These are phyloP conservation scores for Theropithecus gelada DNA, from an alignment of 2,113 vertebrate species.

Conservation along the genomic window DNA sequence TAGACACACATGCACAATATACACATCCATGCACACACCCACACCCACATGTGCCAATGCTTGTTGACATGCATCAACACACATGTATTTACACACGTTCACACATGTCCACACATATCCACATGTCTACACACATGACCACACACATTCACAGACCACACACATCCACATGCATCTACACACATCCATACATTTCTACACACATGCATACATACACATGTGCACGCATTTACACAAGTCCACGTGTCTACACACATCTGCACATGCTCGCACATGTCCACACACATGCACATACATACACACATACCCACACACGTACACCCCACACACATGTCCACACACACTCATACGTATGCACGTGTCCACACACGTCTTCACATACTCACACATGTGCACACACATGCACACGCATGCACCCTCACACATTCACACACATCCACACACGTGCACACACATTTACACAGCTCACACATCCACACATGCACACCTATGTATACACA, in stretches of 20 bases:
- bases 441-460: background rate
- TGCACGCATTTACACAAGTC: too few species aligned
- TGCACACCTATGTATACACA: accelerated
- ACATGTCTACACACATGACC: background rate
- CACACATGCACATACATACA: too few species aligned
- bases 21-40: background rate
- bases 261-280: accelerated
- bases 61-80: background rate
- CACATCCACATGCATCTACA: too few species aligned
- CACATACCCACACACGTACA: accelerated
- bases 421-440: background rate
- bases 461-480: background rate
- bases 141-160: too few species aligned
- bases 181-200: background rate
- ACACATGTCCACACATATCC: accelerated
- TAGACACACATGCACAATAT: background rate
- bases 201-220: background rate
- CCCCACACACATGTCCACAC: background rate
- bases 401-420: background rate
- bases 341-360: too few species aligned
- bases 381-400: too few species aligned
- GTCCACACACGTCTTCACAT: accelerated
- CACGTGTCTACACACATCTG: accelerated
- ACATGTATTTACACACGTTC: too few species aligned
- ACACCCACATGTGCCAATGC: background rate